Evolutionary conservation across 2,113 vertebrate species (phyloP).

Genomic region (Gymnocephalus cernua): DNA sequence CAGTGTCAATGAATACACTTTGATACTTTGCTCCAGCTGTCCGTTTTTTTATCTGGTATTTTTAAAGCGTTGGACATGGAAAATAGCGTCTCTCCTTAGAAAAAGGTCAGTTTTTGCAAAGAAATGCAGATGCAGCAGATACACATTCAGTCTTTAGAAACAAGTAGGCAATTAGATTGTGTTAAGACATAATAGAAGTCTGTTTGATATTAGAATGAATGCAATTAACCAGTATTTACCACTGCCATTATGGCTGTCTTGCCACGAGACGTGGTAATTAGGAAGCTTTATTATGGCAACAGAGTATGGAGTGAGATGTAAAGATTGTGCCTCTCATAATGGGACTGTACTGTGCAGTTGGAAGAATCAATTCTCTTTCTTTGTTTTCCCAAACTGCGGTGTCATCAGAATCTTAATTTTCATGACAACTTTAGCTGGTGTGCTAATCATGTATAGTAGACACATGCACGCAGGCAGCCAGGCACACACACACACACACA

Average conservation of each 20-base stretch:
- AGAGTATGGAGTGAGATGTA: slow-evolving; percentile 59
- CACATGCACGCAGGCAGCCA: too few species aligned
- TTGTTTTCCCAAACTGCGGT: slow-evolving; percentile 57
- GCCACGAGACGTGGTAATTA: slow-evolving; percentile 59
- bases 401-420: slow-evolving; percentile 70
- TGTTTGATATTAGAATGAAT: slow-evolving; percentile 59
- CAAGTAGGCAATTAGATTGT: slow-evolving; percentile 35
- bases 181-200: slow-evolving; percentile 33
- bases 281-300: slow-evolving; percentile 47
- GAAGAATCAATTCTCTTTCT: slow-evolving; percentile 64
- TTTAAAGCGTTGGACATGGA: slow-evolving; percentile 32
- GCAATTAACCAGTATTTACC: slow-evolving; percentile 61
- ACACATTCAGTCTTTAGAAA: slow-evolving; percentile 21
- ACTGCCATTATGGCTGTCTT: slow-evolving; percentile 37
- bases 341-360: slow-evolving; percentile 45
- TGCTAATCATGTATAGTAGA: slow-evolving; percentile 14
- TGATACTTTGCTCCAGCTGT: slow-evolving; percentile 72
- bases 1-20: slow-evolving; percentile 71
- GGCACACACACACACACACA: slow-evolving; percentile 1
- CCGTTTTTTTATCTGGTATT: slow-evolving; percentile 59
- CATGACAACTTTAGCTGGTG: slow-evolving; percentile 48
- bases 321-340: slow-evolving; percentile 59
- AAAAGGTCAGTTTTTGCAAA: slow-evolving; percentile 19
- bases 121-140: slow-evolving; percentile 40
- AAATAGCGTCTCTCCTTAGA: slow-evolving; percentile 22